phyloP scores from a whole-genome alignment of 2,797 vertebrate genomes.

The Urocyon cinereoargenteus region DNA sequence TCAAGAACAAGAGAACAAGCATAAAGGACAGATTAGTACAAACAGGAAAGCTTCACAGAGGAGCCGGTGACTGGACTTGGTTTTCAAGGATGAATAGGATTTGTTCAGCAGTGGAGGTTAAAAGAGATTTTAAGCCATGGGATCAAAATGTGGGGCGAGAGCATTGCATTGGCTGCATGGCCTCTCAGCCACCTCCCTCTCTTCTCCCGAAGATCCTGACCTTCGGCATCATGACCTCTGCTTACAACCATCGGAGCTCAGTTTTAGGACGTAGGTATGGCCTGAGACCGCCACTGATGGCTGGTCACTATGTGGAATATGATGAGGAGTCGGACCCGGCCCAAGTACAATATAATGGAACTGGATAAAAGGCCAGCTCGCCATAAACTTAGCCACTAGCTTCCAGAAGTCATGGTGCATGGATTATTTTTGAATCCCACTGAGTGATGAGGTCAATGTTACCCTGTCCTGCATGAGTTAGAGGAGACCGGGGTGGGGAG shows the following conservation, averaged over 20 bases:
- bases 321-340: not conserved
- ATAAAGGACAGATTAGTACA: not conserved
- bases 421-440: not conserved
- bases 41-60: not conserved
- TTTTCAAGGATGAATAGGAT: slow-evolving; percentile 41
- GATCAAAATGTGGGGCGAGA: not conserved
- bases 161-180: not conserved
- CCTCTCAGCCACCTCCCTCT: not conserved
- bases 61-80: not conserved
- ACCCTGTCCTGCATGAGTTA: not conserved
- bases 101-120: not conserved
- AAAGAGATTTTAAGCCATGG: not conserved
- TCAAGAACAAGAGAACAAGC: not conserved
- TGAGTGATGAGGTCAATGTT: not conserved
- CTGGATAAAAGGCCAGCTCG: not conserved
- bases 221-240: not conserved
- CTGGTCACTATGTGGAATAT: not conserved
- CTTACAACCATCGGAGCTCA: not conserved
- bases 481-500: not conserved
- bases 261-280: not conserved
- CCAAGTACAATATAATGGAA: not conserved
- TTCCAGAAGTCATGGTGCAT: not conserved
- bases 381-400: not conserved
- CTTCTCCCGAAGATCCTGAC: not conserved
- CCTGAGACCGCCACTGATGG: not conserved